phyloP scores from a whole-genome alignment of 2,888 invertebrate genomes.

The Seladonia tumulorum region DNA sequence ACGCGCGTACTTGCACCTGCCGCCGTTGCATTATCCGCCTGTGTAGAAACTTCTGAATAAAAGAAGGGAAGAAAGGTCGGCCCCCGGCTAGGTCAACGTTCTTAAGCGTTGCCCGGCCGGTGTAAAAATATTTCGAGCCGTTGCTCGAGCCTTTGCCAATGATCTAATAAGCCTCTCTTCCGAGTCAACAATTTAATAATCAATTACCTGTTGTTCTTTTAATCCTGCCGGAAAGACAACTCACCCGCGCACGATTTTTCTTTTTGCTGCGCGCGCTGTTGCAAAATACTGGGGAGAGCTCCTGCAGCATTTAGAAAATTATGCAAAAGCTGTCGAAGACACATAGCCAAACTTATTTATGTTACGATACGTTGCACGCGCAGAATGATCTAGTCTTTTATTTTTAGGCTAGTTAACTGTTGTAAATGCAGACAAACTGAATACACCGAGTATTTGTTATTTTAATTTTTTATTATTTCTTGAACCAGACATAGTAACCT shows the following conservation, averaged over 20 bases:
- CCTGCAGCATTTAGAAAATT: background rate
- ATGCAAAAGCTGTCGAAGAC: too few species aligned
- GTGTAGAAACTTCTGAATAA: conserved; percentile 54
- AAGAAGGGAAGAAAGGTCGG: conserved; percentile 61
- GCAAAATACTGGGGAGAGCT: background rate
- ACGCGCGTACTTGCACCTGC: conserved; percentile 52
- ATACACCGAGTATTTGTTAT: background rate
- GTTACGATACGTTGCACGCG: background rate
- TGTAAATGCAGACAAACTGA: background rate
- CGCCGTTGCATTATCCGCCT: conserved; percentile 58
- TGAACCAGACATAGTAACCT: background rate
- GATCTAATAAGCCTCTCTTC: conserved; percentile 32
- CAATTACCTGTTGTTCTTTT: conserved; percentile 25
- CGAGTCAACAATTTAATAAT: conserved; percentile 26
- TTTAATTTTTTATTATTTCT: background rate
- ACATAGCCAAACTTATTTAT: too few species aligned
- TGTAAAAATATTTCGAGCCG: conserved; percentile 46
- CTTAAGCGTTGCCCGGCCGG: conserved; percentile 28
- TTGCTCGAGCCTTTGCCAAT: conserved; percentile 10
- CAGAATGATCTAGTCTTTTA: background rate
- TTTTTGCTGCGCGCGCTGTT: background rate
- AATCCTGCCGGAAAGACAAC: background rate
- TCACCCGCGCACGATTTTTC: background rate
- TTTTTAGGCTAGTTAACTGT: background rate
- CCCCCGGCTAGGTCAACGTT: conserved; percentile 62